These are phyloP conservation scores for Gasterosteus nipponicus DNA, from an alignment of 2,113 vertebrate genomes.

Conservation along the genomic window DNA sequence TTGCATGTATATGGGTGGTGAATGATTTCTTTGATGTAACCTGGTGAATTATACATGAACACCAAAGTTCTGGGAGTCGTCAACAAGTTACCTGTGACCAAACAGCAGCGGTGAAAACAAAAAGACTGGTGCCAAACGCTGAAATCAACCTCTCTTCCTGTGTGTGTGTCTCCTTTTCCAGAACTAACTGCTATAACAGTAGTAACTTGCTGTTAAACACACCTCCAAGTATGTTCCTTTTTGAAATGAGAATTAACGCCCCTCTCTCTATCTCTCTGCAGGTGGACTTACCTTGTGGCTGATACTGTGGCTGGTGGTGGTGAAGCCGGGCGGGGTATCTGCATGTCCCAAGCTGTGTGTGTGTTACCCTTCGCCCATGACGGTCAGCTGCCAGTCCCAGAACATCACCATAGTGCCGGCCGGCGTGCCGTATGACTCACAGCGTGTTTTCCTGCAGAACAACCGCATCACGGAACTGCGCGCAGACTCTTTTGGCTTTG, in stretches of 20 bases:
- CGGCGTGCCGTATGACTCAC: conserved; percentile 89
- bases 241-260: background rate
- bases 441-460: conserved; percentile 97
- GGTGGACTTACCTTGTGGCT: conserved; percentile 85
- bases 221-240: background rate
- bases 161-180: background rate
- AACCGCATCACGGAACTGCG: conserved; percentile 94
- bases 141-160: conserved; percentile 14
- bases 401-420: conserved; percentile 92
- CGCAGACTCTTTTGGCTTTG: conserved; percentile 92
- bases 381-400: conserved; percentile 98
- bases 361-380: conserved; percentile 96
- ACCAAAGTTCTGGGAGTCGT: conserved; percentile 26
- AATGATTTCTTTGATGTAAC: conserved; percentile 59
- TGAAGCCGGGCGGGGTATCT: conserved; percentile 79
- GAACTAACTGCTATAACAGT: background rate
- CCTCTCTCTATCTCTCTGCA: conserved; percentile 49
- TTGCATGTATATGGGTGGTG: background rate
- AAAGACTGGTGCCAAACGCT: conserved; percentile 10
- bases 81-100: conserved; percentile 56
- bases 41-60: conserved; percentile 67
- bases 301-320: conserved; percentile 86
- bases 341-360: conserved; percentile 92
- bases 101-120: conserved; percentile 36
- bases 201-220: background rate